These are phyloP conservation scores for Rhagologus leucostigma DNA, from an alignment of 2,113 vertebrate species.

Conservation along the genomic window DNA sequence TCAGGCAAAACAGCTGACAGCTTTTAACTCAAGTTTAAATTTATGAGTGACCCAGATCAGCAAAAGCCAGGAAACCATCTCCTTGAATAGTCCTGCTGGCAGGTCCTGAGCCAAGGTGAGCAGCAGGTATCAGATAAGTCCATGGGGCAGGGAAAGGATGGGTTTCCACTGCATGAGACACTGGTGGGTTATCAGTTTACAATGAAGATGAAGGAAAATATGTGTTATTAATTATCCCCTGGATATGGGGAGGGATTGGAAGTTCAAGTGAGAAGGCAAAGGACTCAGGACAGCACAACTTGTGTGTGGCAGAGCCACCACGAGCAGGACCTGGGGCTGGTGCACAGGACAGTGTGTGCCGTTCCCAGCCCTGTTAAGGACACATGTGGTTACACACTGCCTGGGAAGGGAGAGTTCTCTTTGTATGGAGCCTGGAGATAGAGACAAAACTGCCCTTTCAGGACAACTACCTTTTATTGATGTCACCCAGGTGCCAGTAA, in stretches of 20 bases:
- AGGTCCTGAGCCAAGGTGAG: background rate
- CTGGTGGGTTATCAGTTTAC: background rate
- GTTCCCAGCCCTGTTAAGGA: background rate
- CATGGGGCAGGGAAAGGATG: background rate
- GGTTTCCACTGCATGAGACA: background rate
- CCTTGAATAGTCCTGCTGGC: background rate
- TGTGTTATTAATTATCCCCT: background rate
- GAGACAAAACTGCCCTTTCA: background rate
- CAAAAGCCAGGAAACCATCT: background rate
- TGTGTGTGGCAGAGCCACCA: background rate
- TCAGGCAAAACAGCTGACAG: background rate
- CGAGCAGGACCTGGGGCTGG: background rate
- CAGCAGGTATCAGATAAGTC: background rate
- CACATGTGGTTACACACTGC: background rate
- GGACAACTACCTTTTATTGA: background rate
- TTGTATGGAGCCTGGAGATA: background rate
- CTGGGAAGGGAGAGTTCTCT: background rate
- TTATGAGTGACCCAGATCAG: background rate
- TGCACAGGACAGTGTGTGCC: background rate
- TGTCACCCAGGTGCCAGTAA: background rate
- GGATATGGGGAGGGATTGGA: background rate
- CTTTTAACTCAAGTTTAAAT: background rate
- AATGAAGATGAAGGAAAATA: background rate
- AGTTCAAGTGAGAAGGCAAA: background rate
- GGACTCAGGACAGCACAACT: fast-evolving